Percentiles rank a stretch among this genome's conserved stretches.
phyloP scores from a whole-genome alignment of 2,888 invertebrate species.

The Synanthedon tipuliformis region DNA sequence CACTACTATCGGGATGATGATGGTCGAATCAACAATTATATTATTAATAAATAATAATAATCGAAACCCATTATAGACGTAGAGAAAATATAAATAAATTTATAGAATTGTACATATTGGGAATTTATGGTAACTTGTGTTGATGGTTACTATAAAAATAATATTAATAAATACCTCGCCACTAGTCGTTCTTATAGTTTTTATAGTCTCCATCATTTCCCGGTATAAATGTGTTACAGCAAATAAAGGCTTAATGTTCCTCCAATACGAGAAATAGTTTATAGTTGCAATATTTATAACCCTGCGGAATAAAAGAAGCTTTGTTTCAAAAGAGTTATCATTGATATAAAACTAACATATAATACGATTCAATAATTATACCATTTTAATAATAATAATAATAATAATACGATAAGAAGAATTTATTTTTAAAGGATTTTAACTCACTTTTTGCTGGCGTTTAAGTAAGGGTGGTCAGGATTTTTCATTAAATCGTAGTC shows the following conservation, averaged over 20 bases:
- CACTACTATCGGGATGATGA: too few species aligned
- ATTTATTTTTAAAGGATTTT: neutral
- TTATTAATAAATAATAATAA: too few species aligned
- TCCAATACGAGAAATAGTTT: constrained; percentile 26
- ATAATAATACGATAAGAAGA: neutral
- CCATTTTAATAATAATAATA: too few species aligned
- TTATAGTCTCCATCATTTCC: constrained; percentile 19
- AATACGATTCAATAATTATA: too few species aligned
- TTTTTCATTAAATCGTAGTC: constrained; percentile 14
- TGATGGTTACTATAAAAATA: neutral
- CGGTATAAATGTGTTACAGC: constrained; percentile 16
- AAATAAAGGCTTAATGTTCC: constrained; percentile 18
- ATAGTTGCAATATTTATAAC: constrained; percentile 17
- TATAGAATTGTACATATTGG: too few species aligned
- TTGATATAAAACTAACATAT: too few species aligned
- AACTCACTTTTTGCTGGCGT: constrained; percentile 16
- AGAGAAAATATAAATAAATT: too few species aligned
- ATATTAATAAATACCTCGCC: constrained; percentile 11
- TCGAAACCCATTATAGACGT: too few species aligned
- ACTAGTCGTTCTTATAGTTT: constrained; percentile 13
- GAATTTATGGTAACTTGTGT: too few species aligned
- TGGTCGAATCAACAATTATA: too few species aligned
- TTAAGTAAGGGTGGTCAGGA: constrained; percentile 19
- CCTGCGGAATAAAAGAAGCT: constrained; percentile 8
- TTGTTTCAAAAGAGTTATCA: too few species aligned